A percentile compares a stretch with the other conserved stretches of the same genome.
phyloP scores from a whole-genome alignment of 1,140 invertebrate species.

The Aphis craccivora region DNA sequence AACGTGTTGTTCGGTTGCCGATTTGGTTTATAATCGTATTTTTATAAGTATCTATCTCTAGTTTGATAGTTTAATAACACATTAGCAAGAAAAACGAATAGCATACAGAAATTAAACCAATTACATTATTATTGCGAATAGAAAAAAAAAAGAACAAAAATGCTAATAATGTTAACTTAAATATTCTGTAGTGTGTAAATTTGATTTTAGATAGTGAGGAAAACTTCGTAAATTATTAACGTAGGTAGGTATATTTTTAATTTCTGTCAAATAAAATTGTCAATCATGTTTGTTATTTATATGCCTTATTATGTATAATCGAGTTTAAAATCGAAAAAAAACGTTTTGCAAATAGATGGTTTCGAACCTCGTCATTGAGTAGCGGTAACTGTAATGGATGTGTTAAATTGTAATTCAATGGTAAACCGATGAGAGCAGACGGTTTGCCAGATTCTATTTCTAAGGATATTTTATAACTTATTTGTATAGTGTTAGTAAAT shows the following conservation, averaged over 20 bases:
- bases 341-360: not conserved
- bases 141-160: not conserved
- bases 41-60: not conserved
- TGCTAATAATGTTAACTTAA: not conserved
- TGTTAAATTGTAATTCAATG: not conserved
- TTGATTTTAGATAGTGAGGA: not conserved
- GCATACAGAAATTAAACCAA: not conserved
- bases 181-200: not conserved
- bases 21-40: not conserved
- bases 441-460: not conserved
- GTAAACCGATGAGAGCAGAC: not conserved
- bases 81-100: not conserved
- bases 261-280: not conserved
- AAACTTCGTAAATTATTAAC: not conserved
- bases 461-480: not conserved
- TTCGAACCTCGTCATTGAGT: not conserved
- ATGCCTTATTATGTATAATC: not conserved
- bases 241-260: not conserved
- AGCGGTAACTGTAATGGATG: not conserved
- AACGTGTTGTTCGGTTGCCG: not conserved
- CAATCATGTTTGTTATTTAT: not conserved
- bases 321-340: not conserved
- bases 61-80: not conserved
- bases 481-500: not conserved
- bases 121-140: not conserved